These are phyloP conservation scores for Sclerodermus sp. DNA, from an alignment of 2,888 invertebrate genomes.

Conservation along the genomic window DNA sequence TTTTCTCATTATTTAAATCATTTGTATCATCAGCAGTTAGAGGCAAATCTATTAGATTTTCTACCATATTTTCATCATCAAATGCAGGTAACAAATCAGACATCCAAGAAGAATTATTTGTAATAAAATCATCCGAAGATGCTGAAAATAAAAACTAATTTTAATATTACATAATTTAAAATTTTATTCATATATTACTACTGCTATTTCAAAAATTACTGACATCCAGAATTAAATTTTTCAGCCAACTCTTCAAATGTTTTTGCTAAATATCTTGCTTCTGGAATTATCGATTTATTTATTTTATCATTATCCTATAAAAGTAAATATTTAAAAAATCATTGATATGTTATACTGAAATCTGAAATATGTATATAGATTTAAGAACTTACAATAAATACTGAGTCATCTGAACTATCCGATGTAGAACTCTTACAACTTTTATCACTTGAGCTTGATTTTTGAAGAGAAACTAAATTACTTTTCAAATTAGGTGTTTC, in stretches of 20 bases:
- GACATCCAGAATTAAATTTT: conserved; percentile 35
- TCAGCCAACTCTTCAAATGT: conserved; percentile 42
- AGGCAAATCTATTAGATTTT: conserved; percentile 46
- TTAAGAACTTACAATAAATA: conserved; percentile 38
- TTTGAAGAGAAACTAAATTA: neutral
- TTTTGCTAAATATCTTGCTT: conserved; percentile 42
- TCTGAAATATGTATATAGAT: too few relatives aligned
- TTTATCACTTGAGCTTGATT: conserved; percentile 8
- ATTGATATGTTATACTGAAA: neutral
- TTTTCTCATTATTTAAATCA: conserved; percentile 8
- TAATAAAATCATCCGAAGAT: conserved; percentile 38
- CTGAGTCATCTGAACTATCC: conserved; percentile 38
- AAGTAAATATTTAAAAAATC: neutral
- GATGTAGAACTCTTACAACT: conserved; percentile 17
- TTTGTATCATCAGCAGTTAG: conserved; percentile 19
- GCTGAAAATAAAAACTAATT: conserved; percentile 10
- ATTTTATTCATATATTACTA: too few relatives aligned
- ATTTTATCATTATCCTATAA: conserved; percentile 23
- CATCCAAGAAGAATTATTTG: conserved; percentile 33
- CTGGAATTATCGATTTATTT: conserved; percentile 34
- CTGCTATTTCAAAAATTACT: conserved; percentile 27
- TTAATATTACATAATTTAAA: neutral
- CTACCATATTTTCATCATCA: conserved; percentile 39
- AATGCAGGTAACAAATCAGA: conserved; percentile 42
- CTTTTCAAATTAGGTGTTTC: too few relatives aligned